Evolutionary conservation across 2,888 invertebrate genomes (phyloP), one percentile per base, ranked within the genome.

Genomic region (Ischnura elegans): DNA sequence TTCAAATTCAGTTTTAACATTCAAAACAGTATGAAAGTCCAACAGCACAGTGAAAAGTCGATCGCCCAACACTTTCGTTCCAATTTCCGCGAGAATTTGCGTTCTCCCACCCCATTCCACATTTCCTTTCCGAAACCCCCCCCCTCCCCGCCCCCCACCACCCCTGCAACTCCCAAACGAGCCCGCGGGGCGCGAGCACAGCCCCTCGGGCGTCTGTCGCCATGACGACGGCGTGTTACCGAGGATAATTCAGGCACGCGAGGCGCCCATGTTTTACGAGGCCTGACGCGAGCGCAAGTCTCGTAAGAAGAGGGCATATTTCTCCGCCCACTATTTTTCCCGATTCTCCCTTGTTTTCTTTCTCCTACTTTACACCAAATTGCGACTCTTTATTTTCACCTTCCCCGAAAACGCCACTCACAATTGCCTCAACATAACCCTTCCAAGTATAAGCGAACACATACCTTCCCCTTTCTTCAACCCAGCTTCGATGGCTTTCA

Each of bases 161-260:
- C 36, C 3, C 76, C 16, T 76, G 2, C 16, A 29, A 5, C 61
- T n/a, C 61, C 61, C 21, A n/a, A 61, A 61, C 25, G 4, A n/a
- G n/a, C 61, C n/a, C 61, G 61, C 61, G 61, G n/a, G n/a, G 61
- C 61, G n/a, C n/a, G n/a, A n/a, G 61, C n/a, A n/a, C 61, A 25
- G 61, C 61, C 29, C 29, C 13, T 76, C 76, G 76, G 76, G 76
- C 16, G 76, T 61, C 61, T 25, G 61, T 76, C 36, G 76, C n/a
- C 76, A 76, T 76, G 76, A 36, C 76, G 76, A 76, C 36, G 76
- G 36, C 76, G 36, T 76, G 76, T 76, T 76, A 36, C 76, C 76
- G 76, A 36, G 76, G 13, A 76, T 76, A 76, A 61, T 76, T 36
- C 76, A 29, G 10, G 76, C 76, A 76, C 76, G 76, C 76, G 36